Evolutionary conservation across 1,140 invertebrate species (phyloP).

Genomic region (Globodera ellingtonae): DNA sequence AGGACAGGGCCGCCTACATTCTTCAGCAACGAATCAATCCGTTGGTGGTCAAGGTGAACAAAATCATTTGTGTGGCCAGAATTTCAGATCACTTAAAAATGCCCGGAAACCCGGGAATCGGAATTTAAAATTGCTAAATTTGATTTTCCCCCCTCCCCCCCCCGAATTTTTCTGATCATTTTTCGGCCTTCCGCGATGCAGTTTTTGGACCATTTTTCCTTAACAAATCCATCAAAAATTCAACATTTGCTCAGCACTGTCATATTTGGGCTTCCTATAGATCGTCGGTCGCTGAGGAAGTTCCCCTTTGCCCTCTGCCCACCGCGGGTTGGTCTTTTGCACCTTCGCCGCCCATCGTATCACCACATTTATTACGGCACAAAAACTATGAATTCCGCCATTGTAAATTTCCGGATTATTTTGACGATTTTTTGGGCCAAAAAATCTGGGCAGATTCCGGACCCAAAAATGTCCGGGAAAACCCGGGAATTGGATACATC

Average conservation of each 20-base stretch:
- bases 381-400: too few species aligned
- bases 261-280: too few species aligned
- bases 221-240: too few species aligned
- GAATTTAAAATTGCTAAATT: neutral
- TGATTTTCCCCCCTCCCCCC: too few species aligned
- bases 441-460: neutral
- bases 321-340: too few species aligned
- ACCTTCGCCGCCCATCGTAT: too few species aligned
- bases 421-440: neutral
- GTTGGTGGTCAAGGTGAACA: constrained; percentile 18
- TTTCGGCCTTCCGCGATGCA: too few species aligned
- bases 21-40: constrained; percentile 4
- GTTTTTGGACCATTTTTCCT: too few species aligned
- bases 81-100: neutral
- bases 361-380: too few species aligned
- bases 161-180: neutral
- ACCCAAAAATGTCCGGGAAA: neutral
- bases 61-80: neutral
- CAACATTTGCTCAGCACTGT: too few species aligned
- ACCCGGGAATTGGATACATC: neutral
- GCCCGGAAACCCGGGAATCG: neutral
- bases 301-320: too few species aligned
- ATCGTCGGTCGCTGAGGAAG: too few species aligned
- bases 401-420: neutral
- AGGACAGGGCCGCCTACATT: constrained; percentile 14